Percentiles rank a stretch among this genome's conserved stretches.
phyloP scores from a whole-genome alignment of 2,888 invertebrate species.

The Sepioteuthis lessoniana region DNA sequence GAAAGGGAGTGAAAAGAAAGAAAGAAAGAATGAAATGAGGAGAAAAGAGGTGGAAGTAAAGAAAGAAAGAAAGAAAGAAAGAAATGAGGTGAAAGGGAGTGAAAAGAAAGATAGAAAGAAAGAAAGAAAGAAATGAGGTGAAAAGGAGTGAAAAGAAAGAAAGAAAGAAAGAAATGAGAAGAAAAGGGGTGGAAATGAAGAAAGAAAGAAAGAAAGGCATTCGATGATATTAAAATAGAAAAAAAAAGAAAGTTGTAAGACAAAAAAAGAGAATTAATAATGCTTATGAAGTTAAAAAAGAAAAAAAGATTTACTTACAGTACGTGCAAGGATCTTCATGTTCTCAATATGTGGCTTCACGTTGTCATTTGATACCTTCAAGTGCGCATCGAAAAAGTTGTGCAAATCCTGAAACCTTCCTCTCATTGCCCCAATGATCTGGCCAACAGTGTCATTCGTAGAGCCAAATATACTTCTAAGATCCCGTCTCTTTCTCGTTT shows the following conservation, averaged over 20 bases:
- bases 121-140: neutral
- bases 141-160: neutral
- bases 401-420: neutral
- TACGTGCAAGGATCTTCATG: neutral
- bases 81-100: neutral
- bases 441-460: neutral
- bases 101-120: neutral
- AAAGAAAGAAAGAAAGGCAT: neutral
- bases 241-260: neutral
- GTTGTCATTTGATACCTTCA: neutral
- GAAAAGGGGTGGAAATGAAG: neutral
- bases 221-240: neutral
- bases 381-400: neutral
- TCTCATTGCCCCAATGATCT: neutral
- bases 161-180: neutral
- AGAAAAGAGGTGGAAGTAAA: neutral
- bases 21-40: too few species aligned
- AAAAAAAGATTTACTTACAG: neutral
- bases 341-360: neutral
- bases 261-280: neutral
- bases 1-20: neutral
- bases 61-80: neutral
- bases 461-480: neutral
- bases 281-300: neutral
- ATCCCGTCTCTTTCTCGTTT: neutral